A percentile compares a stretch with the other conserved stretches of the same genome.
Conservation (phyloP, 2,888 invertebrate species). For the Escarpia spicata region DNA sequence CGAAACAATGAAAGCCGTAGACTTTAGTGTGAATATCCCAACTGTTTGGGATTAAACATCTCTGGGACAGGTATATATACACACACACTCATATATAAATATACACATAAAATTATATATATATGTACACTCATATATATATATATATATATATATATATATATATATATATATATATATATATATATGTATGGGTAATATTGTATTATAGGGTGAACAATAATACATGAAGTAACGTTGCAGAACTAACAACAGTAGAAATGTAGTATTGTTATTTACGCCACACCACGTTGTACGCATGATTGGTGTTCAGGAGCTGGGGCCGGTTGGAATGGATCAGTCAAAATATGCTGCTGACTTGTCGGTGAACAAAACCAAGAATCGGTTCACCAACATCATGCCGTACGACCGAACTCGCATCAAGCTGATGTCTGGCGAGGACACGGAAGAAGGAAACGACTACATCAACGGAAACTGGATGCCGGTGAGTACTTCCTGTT, state of each 20-base stretch:
- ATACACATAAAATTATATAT: too few species aligned
- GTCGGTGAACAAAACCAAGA: slow-evolving; percentile 97
- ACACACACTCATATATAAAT: too few species aligned
- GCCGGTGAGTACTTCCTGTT: slow-evolving; percentile 68
- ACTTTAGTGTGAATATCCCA: too few species aligned
- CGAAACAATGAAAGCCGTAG: too few species aligned
- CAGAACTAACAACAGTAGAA: background rate
- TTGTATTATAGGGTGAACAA: too few species aligned
- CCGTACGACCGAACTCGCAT: slow-evolving; percentile 74
- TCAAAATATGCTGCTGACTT: slow-evolving; percentile 75
- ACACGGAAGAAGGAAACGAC: slow-evolving; percentile 71
- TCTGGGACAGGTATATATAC: too few species aligned
- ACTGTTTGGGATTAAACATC: too few species aligned
- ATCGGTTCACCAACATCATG: slow-evolving; percentile 95
- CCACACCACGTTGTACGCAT: background rate
- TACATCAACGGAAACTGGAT: slow-evolving; percentile 83
- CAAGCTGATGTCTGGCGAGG: background rate
- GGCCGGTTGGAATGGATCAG: background rate
- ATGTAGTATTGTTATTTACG: background rate
- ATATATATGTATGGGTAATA: too few species aligned
- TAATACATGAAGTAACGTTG: background rate
- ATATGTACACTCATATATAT: too few species aligned
- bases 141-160: too few species aligned
- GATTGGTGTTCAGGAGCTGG: background rate
- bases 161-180: too few species aligned